These are phyloP conservation scores for Melanotaenia duboulayi DNA, from an alignment of 2,113 vertebrate species.

Conservation along the genomic window DNA sequence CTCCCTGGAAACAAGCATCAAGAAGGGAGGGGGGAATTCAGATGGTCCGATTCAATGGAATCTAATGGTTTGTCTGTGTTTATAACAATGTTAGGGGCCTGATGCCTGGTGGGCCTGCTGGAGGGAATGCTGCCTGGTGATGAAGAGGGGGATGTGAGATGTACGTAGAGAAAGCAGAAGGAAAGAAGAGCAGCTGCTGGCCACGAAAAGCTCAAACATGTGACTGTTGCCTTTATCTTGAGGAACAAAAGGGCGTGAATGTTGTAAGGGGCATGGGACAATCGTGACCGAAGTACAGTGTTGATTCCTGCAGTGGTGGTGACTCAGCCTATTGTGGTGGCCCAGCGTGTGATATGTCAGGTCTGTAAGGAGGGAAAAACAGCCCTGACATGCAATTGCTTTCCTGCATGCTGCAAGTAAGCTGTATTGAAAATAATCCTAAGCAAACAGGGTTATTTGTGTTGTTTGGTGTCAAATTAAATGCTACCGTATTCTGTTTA, in stretches of 20 bases:
- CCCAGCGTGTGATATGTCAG: constrained; percentile 76
- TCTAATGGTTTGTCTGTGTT: constrained; percentile 90
- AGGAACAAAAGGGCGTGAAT: constrained; percentile 78
- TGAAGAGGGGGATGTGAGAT: constrained; percentile 58
- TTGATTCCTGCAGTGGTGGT: constrained; percentile 71
- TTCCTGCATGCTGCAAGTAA: constrained; percentile 22
- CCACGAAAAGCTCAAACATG: constrained; percentile 78
- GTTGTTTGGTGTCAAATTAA: neutral
- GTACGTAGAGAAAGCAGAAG: constrained; percentile 41
- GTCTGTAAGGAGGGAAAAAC: constrained; percentile 42
- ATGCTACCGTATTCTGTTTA: neutral
- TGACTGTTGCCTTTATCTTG: constrained; percentile 83
- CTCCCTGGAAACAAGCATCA: constrained; percentile 75
- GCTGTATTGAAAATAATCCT: constrained; percentile 3
- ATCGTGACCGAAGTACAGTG: constrained; percentile 78
- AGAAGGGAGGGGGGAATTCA: constrained; percentile 80
- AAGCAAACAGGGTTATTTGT: neutral
- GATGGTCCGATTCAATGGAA: constrained; percentile 83
- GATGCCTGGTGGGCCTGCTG: constrained; percentile 63
- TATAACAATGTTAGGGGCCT: constrained; percentile 87
- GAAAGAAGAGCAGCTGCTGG: constrained; percentile 79
- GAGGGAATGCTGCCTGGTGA: constrained; percentile 59
- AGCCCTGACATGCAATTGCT: constrained; percentile 52
- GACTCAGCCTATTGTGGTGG: constrained; percentile 74
- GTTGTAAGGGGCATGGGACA: constrained; percentile 80